Evolutionary conservation across 2,797 vertebrate species (phyloP), one percentile per base, ranked within the genome.

Genomic region (Mormyrops attenuatus): DNA sequence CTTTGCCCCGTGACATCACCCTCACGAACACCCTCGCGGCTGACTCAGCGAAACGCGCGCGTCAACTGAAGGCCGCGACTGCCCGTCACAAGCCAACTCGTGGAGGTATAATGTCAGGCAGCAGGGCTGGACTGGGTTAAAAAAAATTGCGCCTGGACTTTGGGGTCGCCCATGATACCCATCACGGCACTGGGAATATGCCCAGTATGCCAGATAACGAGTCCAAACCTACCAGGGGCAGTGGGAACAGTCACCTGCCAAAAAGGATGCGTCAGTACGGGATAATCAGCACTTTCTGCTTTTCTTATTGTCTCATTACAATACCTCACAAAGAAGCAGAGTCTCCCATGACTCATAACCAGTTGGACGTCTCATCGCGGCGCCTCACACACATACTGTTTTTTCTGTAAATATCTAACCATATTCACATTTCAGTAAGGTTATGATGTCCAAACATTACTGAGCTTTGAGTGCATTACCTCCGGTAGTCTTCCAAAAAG

Each of bases 1-100:
- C 88, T 88, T 77, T 88, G 88, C 55, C 41, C 52, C 38, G 82
- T 89, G 88, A 89, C 77, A 63, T 89, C 88, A 66, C 53, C 80
- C 11, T 30, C 26, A 30, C 26, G 66, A 69, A 38, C 66, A 73
- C 66, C 66, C 13, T 77, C 53, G 34, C 26, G 17, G 41, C 26
- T 85, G 80, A 89, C 88, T 89, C 88, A 89, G 77, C 34, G 34
- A 49, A 89, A 89, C 13, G 5, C 2, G 41, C 38, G 11, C 52
- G 6, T 44, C 41, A 66, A 7, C 57, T 52, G 38, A 66, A 50
- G 82, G 55, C 82, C 82, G 41, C 53, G 11, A 22, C 49, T 11
- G 22, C 52, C 49, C 5, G 52, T 47, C 20, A 15, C 22, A 22
- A 6, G 38, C 52, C 26, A 34, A 69, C 66, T 34, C 13, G 11